Percentiles rank a stretch among this genome's conserved stretches.
Evolutionary conservation across 1,140 invertebrate genomes (phyloP).

Genomic region (Geopemphigus sp.): DNA sequence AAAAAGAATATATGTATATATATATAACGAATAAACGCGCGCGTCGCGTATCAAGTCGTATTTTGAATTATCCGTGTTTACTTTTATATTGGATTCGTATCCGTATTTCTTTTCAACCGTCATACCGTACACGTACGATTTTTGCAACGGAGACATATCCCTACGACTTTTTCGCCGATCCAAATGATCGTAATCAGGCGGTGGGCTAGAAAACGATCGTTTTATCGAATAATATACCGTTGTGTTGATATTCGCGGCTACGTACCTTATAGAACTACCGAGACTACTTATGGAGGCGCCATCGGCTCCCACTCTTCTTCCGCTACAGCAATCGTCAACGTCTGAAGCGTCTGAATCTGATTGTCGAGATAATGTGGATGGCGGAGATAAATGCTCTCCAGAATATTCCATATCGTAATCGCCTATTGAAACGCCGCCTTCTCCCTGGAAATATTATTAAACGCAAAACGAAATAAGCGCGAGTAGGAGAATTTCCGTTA

Average conservation of each 20-base stretch:
- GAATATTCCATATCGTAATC: conserved; percentile 58
- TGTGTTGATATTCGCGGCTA: background rate
- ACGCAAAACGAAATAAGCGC: no score
- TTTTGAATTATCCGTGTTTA: background rate
- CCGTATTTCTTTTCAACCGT: conserved; percentile 44
- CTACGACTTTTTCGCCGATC: conserved; percentile 63
- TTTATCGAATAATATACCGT: background rate
- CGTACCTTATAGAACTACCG: conserved; percentile 76
- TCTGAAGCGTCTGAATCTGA: conserved; percentile 93
- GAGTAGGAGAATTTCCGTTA: no score
- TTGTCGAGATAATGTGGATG: conserved; percentile 76
- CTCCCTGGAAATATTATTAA: conserved; percentile 47
- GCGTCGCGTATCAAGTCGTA: background rate
- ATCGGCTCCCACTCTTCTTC: conserved; percentile 64
- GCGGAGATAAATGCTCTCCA: conserved; percentile 84
- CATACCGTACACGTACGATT: conserved; percentile 29
- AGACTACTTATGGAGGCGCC: conserved; percentile 82
- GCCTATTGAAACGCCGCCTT: conserved; percentile 56
- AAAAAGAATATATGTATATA: background rate
- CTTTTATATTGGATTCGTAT: conserved; percentile 23
- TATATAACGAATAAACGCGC: no score
- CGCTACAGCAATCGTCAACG: conserved; percentile 61
- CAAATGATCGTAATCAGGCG: conserved; percentile 63
- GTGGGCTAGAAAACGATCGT: conserved; percentile 58
- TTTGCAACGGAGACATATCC: conserved; percentile 68